Evolutionary conservation across 2,888 invertebrate genomes (phyloP).

Genomic region (Aradus depressus): DNA sequence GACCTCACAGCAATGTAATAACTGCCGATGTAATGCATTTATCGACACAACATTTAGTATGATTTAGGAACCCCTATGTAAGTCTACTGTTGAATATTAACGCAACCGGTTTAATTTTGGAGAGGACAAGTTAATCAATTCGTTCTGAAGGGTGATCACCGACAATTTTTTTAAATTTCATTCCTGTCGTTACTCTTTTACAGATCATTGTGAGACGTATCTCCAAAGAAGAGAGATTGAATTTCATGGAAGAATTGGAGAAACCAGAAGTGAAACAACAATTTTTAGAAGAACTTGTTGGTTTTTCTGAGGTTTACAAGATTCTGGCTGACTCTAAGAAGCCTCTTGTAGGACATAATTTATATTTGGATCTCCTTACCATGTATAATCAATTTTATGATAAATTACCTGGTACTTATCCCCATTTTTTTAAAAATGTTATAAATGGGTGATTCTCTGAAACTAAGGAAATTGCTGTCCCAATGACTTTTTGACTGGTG

Average conservation of each 20-base stretch:
- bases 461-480: background rate
- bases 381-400: conserved; percentile 60
- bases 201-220: conserved; percentile 38
- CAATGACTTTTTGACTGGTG: background rate
- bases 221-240: conserved; percentile 33
- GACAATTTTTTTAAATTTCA: background rate
- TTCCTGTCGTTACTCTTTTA: conserved; percentile 7
- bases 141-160: too few relatives aligned
- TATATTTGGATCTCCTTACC: conserved; percentile 56
- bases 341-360: conserved; percentile 67
- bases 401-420: conserved; percentile 48
- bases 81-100: too few relatives aligned
- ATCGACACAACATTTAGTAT: too few relatives aligned
- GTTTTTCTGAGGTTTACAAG: conserved; percentile 56
- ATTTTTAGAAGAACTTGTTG: conserved; percentile 44
- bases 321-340: conserved; percentile 48
- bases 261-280: conserved; percentile 40
- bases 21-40: too few relatives aligned
- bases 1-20: too few relatives aligned
- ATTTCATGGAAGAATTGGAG: conserved; percentile 28
- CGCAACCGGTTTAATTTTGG: too few relatives aligned
- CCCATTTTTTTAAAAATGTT: background rate
- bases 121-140: too few relatives aligned
- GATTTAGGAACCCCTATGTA: too few relatives aligned
- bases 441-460: background rate